These are phyloP conservation scores for Aphyosemion australe DNA, from an alignment of 2,113 vertebrate species.

Conservation along the genomic window DNA sequence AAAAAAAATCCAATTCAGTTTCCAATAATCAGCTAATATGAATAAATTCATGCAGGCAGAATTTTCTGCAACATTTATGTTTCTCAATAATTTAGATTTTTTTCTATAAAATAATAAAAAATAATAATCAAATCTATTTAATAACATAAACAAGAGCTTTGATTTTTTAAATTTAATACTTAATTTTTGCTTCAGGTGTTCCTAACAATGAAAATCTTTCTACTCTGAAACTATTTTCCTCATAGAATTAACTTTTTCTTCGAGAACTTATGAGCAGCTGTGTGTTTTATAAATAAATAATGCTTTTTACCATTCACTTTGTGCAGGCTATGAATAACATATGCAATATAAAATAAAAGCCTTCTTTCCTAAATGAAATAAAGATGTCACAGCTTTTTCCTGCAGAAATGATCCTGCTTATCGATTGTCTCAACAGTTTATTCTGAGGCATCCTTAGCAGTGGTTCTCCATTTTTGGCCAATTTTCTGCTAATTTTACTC, in stretches of 20 bases:
- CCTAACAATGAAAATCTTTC: not conserved
- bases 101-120: too few species aligned
- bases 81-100: too few species aligned
- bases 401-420: not conserved
- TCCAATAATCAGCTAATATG: too few species aligned
- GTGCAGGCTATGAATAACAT: conserved; percentile 1
- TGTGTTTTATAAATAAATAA: conserved; percentile 6
- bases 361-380: not conserved
- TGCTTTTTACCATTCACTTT: not conserved
- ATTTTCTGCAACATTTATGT: too few species aligned
- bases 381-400: not conserved
- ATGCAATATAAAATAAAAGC: not conserved
- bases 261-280: not conserved
- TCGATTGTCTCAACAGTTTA: not conserved
- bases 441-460: conserved; percentile 15
- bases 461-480: conserved; percentile 23
- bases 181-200: too few species aligned
- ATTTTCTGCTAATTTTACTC: conserved; percentile 31
- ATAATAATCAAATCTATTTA: too few species aligned
- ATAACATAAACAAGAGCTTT: too few species aligned
- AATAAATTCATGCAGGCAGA: too few species aligned
- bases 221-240: not conserved
- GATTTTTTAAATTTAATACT: too few species aligned
- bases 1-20: not conserved
- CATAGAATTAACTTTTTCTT: not conserved